Evolutionary conservation across 2,113 vertebrate species (phyloP), one percentile per base, ranked within the genome.

Genomic region (Perca fluviatilis): DNA sequence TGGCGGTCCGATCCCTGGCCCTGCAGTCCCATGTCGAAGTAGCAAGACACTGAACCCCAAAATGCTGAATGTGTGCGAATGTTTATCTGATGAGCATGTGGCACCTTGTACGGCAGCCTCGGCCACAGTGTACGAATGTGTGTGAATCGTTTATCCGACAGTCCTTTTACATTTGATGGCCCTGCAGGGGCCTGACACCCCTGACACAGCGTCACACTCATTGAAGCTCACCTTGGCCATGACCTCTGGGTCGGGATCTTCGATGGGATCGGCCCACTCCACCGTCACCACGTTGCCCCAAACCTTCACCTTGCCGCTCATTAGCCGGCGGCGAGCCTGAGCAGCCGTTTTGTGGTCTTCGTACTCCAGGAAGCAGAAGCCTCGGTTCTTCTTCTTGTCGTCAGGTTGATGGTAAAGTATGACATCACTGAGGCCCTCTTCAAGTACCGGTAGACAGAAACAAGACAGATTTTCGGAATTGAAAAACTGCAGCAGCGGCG

Each of bases 271-370:
- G 27, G 98, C 98, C 98, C 98, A 99, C 91, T 99, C 98, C 88
- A 99, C 98, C 0, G 98, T 99, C 89, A 99, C 98, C 90, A 98
- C 95, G 87, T 98, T 99, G 71, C 97, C 97, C 98, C 98, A 99
- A 43, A 99, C 98, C 90, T 99, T 99, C 85, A 99, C 98, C 95
- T 99, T 99, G 77, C 98, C 98, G 0, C 98, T 99, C 98, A 99
- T 99, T 78, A 99, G 95, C 81, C 98, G 96, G 58, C 98, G 98
- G 2, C 98, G 96, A 43, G 98, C 98, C 91, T 99, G 98, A 62
- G 98, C 98, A 0, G 98, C 98, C 0, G 98, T 97, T 94, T 99
- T 99, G 90, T 99, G 98, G 95, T 99, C 98, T 95, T 99, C 98
- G 10, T 98, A 99, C 93, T 99, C 98, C 88, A 99, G 95, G 87